These are phyloP conservation scores for Sarcoramphus papa DNA, from an alignment of 2,797 vertebrate species.

Conservation along the genomic window DNA sequence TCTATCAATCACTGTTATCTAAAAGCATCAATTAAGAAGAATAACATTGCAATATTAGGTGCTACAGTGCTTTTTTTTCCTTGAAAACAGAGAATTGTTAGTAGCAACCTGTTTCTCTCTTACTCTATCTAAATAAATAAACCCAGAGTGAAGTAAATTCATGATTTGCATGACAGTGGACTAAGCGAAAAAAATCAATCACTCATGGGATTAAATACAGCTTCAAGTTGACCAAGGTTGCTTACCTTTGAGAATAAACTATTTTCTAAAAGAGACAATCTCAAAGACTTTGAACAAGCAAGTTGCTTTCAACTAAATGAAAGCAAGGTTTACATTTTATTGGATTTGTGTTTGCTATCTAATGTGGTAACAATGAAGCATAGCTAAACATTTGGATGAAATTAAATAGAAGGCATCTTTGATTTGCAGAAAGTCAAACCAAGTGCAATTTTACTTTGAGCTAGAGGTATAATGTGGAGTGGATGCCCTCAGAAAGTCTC, in stretches of 20 bases:
- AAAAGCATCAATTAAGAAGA: constrained; percentile 58
- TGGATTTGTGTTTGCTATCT: constrained; percentile 56
- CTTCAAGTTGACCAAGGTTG: constrained; percentile 49
- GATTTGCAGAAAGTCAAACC: constrained; percentile 40
- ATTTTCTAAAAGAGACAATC: constrained; percentile 52
- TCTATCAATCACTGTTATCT: constrained; percentile 35
- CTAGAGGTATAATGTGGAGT: neutral
- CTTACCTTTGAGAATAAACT: constrained; percentile 61
- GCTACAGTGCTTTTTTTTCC: neutral
- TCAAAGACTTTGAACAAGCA: constrained; percentile 54
- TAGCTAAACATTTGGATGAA: constrained; percentile 39
- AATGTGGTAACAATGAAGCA: constrained; percentile 33
- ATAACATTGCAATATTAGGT: neutral
- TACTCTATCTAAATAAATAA: neutral
- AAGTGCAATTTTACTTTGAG: constrained; percentile 25
- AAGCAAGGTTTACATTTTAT: constrained; percentile 52
- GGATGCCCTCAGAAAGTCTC: neutral
- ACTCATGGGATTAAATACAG: constrained; percentile 16
- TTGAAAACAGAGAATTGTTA: neutral
- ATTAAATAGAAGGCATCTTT: constrained; percentile 23
- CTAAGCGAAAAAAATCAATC: constrained; percentile 15
- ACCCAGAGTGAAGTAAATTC: neutral
- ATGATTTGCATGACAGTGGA: neutral
- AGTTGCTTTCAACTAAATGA: constrained; percentile 60
- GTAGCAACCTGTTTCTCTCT: neutral